Conservation (phyloP, 2,113 vertebrate genomes). For the Cacatua alba region DNA sequence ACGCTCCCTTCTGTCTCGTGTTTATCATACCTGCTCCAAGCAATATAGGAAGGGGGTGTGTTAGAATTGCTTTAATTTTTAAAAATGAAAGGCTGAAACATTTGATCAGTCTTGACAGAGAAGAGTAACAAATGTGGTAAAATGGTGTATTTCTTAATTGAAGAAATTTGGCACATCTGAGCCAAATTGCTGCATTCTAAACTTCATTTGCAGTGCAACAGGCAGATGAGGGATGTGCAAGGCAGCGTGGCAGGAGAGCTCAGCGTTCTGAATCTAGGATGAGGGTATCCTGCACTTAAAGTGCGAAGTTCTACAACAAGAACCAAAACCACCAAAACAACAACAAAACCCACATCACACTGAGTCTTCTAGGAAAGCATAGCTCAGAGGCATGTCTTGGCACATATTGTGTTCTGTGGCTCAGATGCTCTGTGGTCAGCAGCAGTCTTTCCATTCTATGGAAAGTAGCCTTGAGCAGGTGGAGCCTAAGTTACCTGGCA, state of each 20-base stretch:
- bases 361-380: background rate
- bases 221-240: background rate
- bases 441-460: background rate
- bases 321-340: background rate
- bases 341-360: background rate
- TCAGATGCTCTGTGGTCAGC: background rate
- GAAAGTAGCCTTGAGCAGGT: background rate
- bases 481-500: background rate
- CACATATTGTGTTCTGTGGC: accelerated
- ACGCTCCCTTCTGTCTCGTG: background rate
- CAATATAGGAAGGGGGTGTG: background rate
- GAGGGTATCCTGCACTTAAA: background rate
- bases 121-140: background rate
- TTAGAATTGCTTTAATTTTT: background rate
- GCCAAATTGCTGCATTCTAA: background rate
- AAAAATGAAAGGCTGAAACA: background rate
- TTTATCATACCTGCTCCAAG: background rate
- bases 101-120: background rate
- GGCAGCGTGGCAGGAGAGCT: accelerated
- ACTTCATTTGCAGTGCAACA: background rate
- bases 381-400: background rate
- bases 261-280: accelerated
- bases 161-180: background rate
- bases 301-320: background rate
- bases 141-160: background rate